Percentiles rank a stretch among this genome's conserved stretches.
phyloP scores from a whole-genome alignment of 2,888 invertebrate species.

The Endotricha flammealis region DNA sequence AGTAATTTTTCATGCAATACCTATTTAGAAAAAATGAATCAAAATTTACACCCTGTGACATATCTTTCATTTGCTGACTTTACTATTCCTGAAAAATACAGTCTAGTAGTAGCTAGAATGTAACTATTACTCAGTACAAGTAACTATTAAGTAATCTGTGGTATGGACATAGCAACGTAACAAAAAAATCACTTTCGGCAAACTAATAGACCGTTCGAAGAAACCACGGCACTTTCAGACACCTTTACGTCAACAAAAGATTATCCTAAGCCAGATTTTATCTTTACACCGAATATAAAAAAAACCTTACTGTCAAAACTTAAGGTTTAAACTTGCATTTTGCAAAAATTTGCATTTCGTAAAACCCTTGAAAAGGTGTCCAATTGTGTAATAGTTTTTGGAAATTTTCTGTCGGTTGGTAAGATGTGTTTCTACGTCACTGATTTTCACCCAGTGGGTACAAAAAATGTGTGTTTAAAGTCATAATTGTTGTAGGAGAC shows the following conservation, averaged over 20 bases:
- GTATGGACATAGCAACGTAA: slow-evolving; percentile 7
- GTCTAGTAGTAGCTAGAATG: too few species aligned
- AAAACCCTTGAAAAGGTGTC: slow-evolving; percentile 62
- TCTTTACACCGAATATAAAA: slow-evolving; percentile 2
- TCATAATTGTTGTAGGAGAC: too few species aligned
- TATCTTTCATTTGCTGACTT: too few species aligned
- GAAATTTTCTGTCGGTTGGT: slow-evolving; percentile 32
- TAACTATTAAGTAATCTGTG: too few species aligned
- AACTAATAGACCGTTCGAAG: slow-evolving; percentile 39
- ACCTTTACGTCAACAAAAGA: slow-evolving; percentile 71
- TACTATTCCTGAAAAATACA: too few species aligned
- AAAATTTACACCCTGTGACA: too few species aligned
- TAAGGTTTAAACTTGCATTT: slow-evolving; percentile 31
- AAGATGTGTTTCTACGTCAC: slow-evolving; percentile 57
- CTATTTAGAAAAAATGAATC: too few species aligned
- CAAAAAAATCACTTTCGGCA: slow-evolving; percentile 42
- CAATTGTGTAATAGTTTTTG: slow-evolving; percentile 56
- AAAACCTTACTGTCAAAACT: not conserved
- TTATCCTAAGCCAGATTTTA: slow-evolving; percentile 47
- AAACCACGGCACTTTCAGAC: slow-evolving; percentile 45
- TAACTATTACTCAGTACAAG: not conserved
- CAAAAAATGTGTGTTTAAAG: too few species aligned
- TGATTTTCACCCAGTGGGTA: too few species aligned
- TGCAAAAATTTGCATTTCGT: slow-evolving; percentile 43
- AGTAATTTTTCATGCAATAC: too few species aligned